Evolutionary conservation across 2,797 vertebrate species (phyloP), one percentile per base, ranked within the genome.

Genomic region (Hydrocynus forskahlii): DNA sequence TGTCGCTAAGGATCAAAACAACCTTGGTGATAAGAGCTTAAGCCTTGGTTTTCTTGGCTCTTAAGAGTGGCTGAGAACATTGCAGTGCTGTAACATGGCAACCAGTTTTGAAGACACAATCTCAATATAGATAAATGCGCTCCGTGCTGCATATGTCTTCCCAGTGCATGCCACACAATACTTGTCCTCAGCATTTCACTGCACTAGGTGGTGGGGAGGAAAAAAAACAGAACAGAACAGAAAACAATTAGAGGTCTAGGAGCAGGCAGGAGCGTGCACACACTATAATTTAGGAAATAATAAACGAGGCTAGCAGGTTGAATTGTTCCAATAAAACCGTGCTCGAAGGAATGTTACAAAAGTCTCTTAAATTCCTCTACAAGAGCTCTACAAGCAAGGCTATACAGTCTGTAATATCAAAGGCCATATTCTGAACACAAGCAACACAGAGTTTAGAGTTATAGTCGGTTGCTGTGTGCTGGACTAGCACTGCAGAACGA

Each of bases 271-370:
- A 68, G 59, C 19, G 38, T 69, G 35, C 38, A 23, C 68, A 81
- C 29, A 52, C 48, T 76, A 80, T 62, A 79, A 82, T 76, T 57
- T 64, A 67, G 57, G 57, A 59, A 59, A 66, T 38, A 23, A 85
- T 75, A 74, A 78, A 60, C 76, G 60, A 35, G n/a, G 67, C 74
- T 13, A 16, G 48, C 21, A 67, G 45, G 10, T 62, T 45, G 80
- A 52, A 12, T 74, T 60, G 23, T 38, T 38, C 17, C 23, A 23
- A 16, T 69, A 81, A 69, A 29, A 23, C 69, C 64, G 40, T 9
- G 45, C 69, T 43, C 12, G n/a, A 5, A 21, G 52, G 6, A 19
- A 54, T 29, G 50, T 68, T 67, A 78, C 64, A 64, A 57, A 72
- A 43, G 59, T n/a, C 23, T 68, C 48, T 81, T 43, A 71, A 23